A percentile compares a stretch with the other conserved stretches of the same genome.
These are phyloP conservation scores for Lasaia peninsularis DNA, from an alignment of 1,140 invertebrate genomes.

Conservation along the genomic window DNA sequence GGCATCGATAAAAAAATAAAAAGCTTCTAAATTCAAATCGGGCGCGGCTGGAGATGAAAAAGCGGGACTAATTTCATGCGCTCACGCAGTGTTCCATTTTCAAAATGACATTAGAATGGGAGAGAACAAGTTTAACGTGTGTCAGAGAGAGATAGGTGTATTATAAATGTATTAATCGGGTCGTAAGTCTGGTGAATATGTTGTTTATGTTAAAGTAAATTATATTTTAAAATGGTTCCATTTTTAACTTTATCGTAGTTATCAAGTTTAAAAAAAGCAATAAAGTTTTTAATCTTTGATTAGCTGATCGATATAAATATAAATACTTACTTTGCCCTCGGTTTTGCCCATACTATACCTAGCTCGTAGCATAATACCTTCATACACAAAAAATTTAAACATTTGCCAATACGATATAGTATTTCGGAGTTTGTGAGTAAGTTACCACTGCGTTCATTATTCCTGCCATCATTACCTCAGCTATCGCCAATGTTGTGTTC, in stretches of 20 bases:
- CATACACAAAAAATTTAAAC: no score
- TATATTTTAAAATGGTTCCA: conserved; percentile 31
- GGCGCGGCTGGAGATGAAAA: conserved; percentile 65
- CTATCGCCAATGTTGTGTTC: no score
- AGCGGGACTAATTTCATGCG: conserved; percentile 70
- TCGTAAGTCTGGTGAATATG: conserved; percentile 64
- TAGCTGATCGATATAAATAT: no score
- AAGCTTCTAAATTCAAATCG: conserved; percentile 66
- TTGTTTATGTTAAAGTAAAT: conserved; percentile 53
- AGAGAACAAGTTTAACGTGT: conserved; percentile 15
- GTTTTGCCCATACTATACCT: no score
- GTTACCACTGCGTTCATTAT: no score
- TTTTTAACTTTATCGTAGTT: conserved; percentile 14
- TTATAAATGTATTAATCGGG: conserved; percentile 72
- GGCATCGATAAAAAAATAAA: conserved; percentile 44
- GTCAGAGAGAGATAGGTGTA: conserved; percentile 36
- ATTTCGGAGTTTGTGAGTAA: no score
- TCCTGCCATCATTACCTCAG: no score
- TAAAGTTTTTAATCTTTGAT: no score
- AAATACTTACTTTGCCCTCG: no score
- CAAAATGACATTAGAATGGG: conserved; percentile 54
- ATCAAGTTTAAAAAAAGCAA: background rate
- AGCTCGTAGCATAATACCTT: no score
- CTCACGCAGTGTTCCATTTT: conserved; percentile 67
- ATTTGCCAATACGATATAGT: no score